Percentiles rank a stretch among this genome's conserved stretches.
phyloP scores from a whole-genome alignment of 2,797 vertebrate species.

The Schizopygopsis malacanthus region DNA sequence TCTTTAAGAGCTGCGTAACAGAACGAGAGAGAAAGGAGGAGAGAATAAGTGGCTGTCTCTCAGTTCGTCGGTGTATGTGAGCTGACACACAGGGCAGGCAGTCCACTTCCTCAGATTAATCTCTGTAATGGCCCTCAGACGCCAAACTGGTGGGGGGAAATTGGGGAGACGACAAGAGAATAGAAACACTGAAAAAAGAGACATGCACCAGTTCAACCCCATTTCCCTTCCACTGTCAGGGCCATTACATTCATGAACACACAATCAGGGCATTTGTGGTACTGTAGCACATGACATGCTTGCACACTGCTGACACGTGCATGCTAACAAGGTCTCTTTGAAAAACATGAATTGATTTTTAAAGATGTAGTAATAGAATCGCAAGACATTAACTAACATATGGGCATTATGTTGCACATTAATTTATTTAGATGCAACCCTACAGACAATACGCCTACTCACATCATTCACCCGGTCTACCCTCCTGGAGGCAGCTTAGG shows the following conservation, averaged over 20 bases:
- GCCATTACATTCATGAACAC: constrained; percentile 45
- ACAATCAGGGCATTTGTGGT: constrained; percentile 23
- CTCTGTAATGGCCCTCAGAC: constrained; percentile 87
- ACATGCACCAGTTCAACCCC: constrained; percentile 43
- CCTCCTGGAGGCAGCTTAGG: constrained; percentile 74
- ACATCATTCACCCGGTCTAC: constrained; percentile 2
- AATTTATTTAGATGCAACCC: constrained; percentile 54
- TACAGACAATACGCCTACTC: constrained; percentile 55
- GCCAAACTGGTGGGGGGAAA: constrained; percentile 77
- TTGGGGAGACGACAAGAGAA: constrained; percentile 58
- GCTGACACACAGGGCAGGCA: constrained; percentile 83
- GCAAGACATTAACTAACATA: constrained; percentile 28
- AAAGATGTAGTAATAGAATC: constrained; percentile 35
- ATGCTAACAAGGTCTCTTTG: constrained; percentile 26
- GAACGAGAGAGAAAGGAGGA: constrained; percentile 64
- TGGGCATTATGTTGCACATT: constrained; percentile 41
- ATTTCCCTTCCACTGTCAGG: constrained; percentile 28
- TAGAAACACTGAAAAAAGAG: constrained; percentile 40
- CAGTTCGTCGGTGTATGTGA: constrained; percentile 80
- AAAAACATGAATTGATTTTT: constrained; percentile 37
- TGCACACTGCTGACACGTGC: constrained; percentile 54
- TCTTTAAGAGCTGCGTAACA: constrained; percentile 17
- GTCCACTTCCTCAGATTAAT: constrained; percentile 84
- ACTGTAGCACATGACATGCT: constrained; percentile 34
- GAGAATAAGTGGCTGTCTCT: constrained; percentile 65